Evolutionary conservation across 2,113 vertebrate species (phyloP), one percentile per base, ranked within the genome.

Genomic region (human): DNA sequence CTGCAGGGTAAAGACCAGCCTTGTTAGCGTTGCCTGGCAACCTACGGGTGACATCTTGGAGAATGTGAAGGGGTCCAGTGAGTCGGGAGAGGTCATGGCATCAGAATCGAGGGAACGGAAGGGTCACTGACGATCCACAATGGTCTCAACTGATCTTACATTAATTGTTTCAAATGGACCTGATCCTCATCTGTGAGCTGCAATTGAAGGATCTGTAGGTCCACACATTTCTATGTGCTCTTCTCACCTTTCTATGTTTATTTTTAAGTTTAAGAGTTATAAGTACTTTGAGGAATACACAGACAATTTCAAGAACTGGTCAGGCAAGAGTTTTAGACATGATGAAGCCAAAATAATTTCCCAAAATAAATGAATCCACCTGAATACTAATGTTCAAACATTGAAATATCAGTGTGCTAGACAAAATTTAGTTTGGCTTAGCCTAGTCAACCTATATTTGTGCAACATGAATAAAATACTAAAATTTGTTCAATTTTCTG

Each of bases 11-110:
- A 79, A 75, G 79, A 66, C 59, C 25, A 1, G 57, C 35, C 96
- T 91, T 64, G 87, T 84, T 72, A 90, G 20, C 0, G 10, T 97
- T 91, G 93, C 88, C 81, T 90, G 95, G 92, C 94, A 97, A 89
- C 95, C 45, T 68, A 2, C 6, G 50, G 90, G 64, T 6, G n/a
- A 66, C 43, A 43, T 66, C 92, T 45, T 11, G 3, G 38, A 85
- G 57, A 92, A 55, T 35, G 8, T 3, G 66, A 94, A 89, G 64
- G 72, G 92, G 59, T 70, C 76, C 57, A 12, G 2, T 30, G 38
- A 78, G 40, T 59, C 25, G 0, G 50, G 17, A 94, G 80, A 84
- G 40, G 43, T 84, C 55, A 27, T 12, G 43, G 27, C 57, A 50
- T 68, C 40, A 20, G 70, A 91, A 76, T 90, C 30, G 68, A 73